Evolutionary conservation across 53 echinoderm and acorn worm species (phyloP), one percentile per base, ranked within the genome.

Genomic region (Zoroaster sp.): DNA sequence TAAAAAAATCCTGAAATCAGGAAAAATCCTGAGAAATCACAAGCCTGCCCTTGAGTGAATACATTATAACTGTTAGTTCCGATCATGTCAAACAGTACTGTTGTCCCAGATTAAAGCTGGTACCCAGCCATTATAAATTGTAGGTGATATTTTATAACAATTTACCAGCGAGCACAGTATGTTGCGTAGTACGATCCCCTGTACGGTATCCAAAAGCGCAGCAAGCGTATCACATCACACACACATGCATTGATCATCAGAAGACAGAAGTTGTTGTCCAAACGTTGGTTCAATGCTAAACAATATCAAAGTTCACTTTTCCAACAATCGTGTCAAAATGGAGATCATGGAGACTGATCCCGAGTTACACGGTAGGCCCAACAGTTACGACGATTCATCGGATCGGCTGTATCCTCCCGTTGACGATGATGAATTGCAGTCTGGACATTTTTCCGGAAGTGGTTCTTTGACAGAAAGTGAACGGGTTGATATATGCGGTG

Each of bases 271-370:
- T n/a, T n/a, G n/a, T n/a, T n/a, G n/a, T n/a, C n/a, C 55, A 59
- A 28, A 59, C 63, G 63, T 59, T 38, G 18, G 2, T 38, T 85
- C 85, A 30, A 85, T 85, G 85, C 71, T 7, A 15, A 70, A 20
- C 31, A 34, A n/a, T 4, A 71, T 85, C 46, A 85, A 85, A 85
- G 85, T 85, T 37, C 85, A 49, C 49, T 85, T 47, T 85, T 85
- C 85, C 20, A 23, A 70, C 66, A 71, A 85, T 35, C 55, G 12
- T 34, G 74, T 87, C 17, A 87, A 75, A 65, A 89, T 89, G 89
- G 89, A 89, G 53, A 80, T 80, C 49, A 70, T 89, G 89, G 80
- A 79, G 52, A 89, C 89, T 17, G 78, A 89, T 25, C 89, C 89
- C 32, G 54, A 79, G 51, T 71, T 89, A 39, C 53, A 31, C 51